phyloP scores from a whole-genome alignment of 2,797 vertebrate genomes.

The Sebastes goodei region DNA sequence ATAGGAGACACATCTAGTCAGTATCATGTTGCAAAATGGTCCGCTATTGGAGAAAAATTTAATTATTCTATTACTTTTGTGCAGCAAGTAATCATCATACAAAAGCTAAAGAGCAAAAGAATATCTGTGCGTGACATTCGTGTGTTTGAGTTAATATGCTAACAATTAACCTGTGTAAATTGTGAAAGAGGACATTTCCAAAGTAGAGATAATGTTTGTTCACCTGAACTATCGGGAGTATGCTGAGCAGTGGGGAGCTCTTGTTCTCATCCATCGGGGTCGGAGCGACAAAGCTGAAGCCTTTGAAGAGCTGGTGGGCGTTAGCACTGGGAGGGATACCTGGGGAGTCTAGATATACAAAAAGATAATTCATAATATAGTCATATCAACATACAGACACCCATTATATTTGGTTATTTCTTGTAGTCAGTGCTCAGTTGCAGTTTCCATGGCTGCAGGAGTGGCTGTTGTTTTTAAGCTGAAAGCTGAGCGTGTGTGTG shows the following conservation, averaged over 20 bases:
- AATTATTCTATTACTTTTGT: neutral
- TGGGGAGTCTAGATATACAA: constrained; percentile 89
- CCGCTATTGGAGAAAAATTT: neutral
- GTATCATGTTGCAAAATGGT: neutral
- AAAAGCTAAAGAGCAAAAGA: neutral
- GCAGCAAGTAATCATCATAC: neutral
- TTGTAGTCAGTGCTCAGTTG: constrained; percentile 5
- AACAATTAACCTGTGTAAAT: neutral
- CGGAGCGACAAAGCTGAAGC: constrained; percentile 97
- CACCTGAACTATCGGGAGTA: constrained; percentile 95
- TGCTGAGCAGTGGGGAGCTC: constrained; percentile 90
- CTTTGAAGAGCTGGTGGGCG: constrained; percentile 98
- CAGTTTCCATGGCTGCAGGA: constrained; percentile 64
- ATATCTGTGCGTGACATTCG: neutral
- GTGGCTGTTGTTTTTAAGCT: constrained; percentile 23
- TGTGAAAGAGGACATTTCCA: neutral
- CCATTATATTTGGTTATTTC: neutral
- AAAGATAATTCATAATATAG: constrained; percentile 33
- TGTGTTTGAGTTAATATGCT: neutral
- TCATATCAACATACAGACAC: constrained; percentile 20
- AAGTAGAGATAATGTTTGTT: constrained; percentile 1
- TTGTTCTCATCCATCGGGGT: constrained; percentile 92
- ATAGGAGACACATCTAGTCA: neutral
- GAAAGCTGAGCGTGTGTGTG: neutral
- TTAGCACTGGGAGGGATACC: constrained; percentile 98